Evolutionary conservation across 2,888 invertebrate genomes (phyloP).

Genomic region (Apocheima hispidaria): DNA sequence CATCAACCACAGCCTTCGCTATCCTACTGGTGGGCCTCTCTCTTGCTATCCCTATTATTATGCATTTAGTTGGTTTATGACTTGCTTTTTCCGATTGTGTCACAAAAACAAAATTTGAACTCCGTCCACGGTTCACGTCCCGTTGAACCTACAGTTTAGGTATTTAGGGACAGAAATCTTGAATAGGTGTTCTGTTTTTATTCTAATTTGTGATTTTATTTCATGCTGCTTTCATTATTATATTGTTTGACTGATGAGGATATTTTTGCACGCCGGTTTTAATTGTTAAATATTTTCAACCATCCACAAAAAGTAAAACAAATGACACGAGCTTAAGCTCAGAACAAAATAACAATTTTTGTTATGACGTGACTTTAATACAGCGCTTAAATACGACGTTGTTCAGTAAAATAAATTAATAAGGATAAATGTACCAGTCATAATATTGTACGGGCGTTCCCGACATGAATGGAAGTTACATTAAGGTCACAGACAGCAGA

Average conservation of each 20-base stretch:
- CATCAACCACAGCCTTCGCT: no score
- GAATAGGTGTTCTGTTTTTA: no score
- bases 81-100: no score
- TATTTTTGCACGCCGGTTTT: neutral
- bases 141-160: no score
- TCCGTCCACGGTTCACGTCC: no score
- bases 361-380: constrained; percentile 13
- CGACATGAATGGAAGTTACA: constrained; percentile 68
- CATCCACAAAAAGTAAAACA: constrained; percentile 12
- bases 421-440: constrained; percentile 49
- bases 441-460: constrained; percentile 55
- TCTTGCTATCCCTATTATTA: no score
- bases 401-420: constrained; percentile 43
- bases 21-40: no score
- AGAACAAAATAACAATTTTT: constrained; percentile 9
- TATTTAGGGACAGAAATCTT: no score
- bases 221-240: no score
- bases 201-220: no score
- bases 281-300: neutral
- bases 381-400: constrained; percentile 23
- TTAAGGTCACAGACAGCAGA: constrained; percentile 67
- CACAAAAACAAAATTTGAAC: no score
- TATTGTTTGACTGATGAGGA: neutral
- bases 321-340: constrained; percentile 16
- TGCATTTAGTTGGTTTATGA: no score